These are phyloP conservation scores for Anoplolepis gracilipes DNA, from an alignment of 1,140 invertebrate genomes.

Conservation along the genomic window DNA sequence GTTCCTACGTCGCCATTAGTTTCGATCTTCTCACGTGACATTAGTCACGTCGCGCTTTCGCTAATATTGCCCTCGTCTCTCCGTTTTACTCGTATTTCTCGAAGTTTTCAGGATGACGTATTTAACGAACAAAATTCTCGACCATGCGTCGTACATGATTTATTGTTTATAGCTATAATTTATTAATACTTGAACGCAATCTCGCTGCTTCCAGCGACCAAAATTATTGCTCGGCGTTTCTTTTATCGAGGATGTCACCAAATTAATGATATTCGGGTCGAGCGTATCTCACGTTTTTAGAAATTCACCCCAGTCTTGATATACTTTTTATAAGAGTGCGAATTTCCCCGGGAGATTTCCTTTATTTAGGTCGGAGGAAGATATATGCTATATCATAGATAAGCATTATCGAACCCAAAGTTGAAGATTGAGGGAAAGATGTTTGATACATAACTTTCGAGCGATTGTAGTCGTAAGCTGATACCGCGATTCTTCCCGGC, in stretches of 20 bases:
- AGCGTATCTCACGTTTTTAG: neutral
- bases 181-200: neutral
- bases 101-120: neutral
- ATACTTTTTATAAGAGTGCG: slow-evolving; percentile 20
- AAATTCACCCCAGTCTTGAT: slow-evolving; percentile 12
- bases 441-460: slow-evolving; percentile 1
- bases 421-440: neutral
- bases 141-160: neutral
- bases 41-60: slow-evolving; percentile 1
- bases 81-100: neutral
- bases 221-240: slow-evolving; percentile 29
- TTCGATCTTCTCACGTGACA: slow-evolving; percentile 49
- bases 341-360: neutral
- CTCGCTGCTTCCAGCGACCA: too few species aligned
- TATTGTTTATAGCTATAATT: neutral
- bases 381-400: slow-evolving; percentile 13
- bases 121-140: neutral
- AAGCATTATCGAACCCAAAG: slow-evolving; percentile 19
- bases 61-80: neutral
- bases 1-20: slow-evolving; percentile 22
- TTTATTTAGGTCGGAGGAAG: neutral
- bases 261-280: neutral
- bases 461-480: slow-evolving; percentile 14
- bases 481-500: neutral
- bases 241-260: neutral